Conservation (phyloP, 2,797 vertebrate species). For the Monodelphis domestica region DNA sequence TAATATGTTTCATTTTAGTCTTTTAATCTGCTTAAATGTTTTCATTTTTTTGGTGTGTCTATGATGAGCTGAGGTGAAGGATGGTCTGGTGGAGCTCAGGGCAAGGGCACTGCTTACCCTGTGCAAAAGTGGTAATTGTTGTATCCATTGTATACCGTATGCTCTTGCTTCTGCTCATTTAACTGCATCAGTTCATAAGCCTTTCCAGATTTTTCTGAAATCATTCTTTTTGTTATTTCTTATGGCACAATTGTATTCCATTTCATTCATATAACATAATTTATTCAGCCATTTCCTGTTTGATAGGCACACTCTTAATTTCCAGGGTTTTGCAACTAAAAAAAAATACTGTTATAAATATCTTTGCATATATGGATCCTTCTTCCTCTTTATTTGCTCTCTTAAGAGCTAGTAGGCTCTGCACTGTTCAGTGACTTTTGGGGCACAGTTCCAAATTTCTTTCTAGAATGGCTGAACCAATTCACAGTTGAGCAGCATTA, state of each 20-base stretch:
- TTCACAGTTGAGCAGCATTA: background rate
- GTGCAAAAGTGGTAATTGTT: background rate
- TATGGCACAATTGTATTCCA: background rate
- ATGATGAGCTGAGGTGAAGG: background rate
- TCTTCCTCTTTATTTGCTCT: background rate
- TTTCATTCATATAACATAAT: background rate
- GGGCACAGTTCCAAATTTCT: background rate
- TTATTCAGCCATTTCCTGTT: background rate
- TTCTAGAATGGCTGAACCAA: background rate
- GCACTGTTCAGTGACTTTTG: background rate
- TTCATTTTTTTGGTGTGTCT: background rate
- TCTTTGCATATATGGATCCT: background rate
- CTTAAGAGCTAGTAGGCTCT: background rate
- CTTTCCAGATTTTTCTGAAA: background rate
- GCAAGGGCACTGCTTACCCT: background rate
- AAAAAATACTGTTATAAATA: background rate
- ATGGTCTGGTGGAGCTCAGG: too few relatives aligned
- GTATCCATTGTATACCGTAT: background rate
- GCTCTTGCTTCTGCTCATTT: background rate
- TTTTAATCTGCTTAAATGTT: background rate
- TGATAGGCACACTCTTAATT: background rate
- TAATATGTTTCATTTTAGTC: background rate
- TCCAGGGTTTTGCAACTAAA: background rate
- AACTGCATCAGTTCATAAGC: background rate
- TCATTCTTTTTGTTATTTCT: background rate